Evolutionary conservation across 2,888 invertebrate species (phyloP), one percentile per base, ranked within the genome.

Genomic region (Agapostemon virescens): DNA sequence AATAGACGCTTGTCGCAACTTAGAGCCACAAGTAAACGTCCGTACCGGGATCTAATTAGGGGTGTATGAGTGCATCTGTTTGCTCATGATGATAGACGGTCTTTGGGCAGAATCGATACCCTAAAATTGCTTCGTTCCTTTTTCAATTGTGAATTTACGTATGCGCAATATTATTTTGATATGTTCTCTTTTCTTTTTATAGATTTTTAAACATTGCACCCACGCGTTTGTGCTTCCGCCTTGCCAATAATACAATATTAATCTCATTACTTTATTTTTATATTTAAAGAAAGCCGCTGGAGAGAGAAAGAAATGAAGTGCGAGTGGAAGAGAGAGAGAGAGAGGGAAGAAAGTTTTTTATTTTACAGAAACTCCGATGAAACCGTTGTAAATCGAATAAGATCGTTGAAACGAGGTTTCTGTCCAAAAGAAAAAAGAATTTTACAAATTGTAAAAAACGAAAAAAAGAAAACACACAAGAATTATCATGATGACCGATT

Each of bases 161-260:
- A 71, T 49, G 69, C 80, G 80, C 77, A 77, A 75, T 77, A 74
- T 81, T 73, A 83, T 79, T 84, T 84, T 74, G 76, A 81, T 82
- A 76, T 64, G 69, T 63, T 63, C 36, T 58, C 30, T 58, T 58
- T 63, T 63, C n/a, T 63, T 73, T 84, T 73, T 76, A 69, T 83
- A 81, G 77, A 79, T 76, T 83, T 84, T 82, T 78, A 84, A 81
- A 84, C 52, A 40, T 73, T 67, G 84, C 87, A 81, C 82, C 73
- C 77, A 80, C 66, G 71, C 80, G 77, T 87, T 85, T 75, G 86
- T 86, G 87, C 86, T 86, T 86, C 87, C 86, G 83, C 79, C 79
- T 86, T 87, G 87, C 85, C 82, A 87, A 84, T 58, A 77, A 74
- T 77, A 82, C 69, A 61, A 78, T 74, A 83, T 81, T 78, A 76